These are phyloP conservation scores for Nothoprocta perdicaria DNA, from an alignment of 2,113 vertebrate genomes.

Conservation along the genomic window DNA sequence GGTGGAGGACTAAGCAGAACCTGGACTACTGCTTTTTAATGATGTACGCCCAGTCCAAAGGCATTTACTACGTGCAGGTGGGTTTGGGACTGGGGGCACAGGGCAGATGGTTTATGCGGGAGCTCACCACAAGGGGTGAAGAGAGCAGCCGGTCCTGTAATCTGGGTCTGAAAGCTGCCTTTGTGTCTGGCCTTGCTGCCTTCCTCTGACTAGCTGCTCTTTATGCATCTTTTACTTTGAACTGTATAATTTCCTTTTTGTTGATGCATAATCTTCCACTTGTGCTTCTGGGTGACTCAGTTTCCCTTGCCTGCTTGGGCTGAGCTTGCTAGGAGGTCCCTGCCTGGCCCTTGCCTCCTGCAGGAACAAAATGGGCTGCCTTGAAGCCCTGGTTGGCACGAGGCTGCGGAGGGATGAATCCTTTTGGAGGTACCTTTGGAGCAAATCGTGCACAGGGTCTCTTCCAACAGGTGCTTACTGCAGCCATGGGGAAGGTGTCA, in stretches of 20 bases:
- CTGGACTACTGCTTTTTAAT: slow-evolving; percentile 98
- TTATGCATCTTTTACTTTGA: not conserved
- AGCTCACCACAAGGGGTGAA: not conserved
- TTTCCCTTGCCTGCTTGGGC: not conserved
- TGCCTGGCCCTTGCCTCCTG: not conserved
- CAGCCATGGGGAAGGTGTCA: not conserved
- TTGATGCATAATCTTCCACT: too few species aligned
- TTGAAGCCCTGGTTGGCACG: not conserved
- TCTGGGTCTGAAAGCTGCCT: not conserved
- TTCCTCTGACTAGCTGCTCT: not conserved
- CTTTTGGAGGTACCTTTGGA: not conserved
- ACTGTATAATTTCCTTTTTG: too few species aligned
- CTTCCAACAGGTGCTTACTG: not conserved
- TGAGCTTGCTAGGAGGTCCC: not conserved
- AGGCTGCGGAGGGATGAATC: not conserved
- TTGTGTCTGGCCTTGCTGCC: not conserved
- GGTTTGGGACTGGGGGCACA: slow-evolving; percentile 5
- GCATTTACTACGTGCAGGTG: slow-evolving; percentile 95
- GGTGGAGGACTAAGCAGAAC: slow-evolving; percentile 99
- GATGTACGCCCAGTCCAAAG: slow-evolving; percentile 99
- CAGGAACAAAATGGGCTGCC: not conserved
- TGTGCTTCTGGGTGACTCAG: not conserved
- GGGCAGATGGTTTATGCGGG: not conserved
- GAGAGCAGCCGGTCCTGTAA: not conserved
- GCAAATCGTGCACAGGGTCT: not conserved